A percentile compares a stretch with the other conserved stretches of the same genome.
Conservation (phyloP, 2,888 invertebrate genomes). For the Agrochola macilenta region DNA sequence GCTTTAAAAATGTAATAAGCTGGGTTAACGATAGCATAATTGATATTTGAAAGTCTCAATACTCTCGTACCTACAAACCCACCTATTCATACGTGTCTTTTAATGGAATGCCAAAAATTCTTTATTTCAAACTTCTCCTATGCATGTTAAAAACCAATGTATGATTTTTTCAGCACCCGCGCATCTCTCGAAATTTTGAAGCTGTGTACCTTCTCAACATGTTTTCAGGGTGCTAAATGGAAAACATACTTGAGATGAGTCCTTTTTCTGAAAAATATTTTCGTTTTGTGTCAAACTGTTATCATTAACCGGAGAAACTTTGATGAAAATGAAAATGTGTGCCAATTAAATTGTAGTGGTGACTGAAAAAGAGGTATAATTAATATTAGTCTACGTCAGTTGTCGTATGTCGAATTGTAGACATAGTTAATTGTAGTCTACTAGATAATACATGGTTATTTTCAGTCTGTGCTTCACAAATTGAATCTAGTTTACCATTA, state of each 20-base stretch:
- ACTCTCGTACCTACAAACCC: background rate
- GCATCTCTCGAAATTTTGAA: slow-evolving; percentile 31
- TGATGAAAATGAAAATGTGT: background rate
- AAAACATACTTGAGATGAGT: background rate
- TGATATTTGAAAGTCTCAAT: background rate
- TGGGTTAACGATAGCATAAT: background rate
- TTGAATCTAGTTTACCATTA: background rate
- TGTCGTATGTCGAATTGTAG: background rate
- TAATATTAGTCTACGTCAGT: background rate
- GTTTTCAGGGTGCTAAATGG: slow-evolving; percentile 19
- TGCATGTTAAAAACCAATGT: slow-evolving; percentile 1
- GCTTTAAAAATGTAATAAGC: background rate
- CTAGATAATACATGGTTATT: background rate
- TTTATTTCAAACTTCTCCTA: background rate
- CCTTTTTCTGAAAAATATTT: background rate
- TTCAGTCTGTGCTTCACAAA: background rate
- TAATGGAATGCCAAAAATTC: background rate
- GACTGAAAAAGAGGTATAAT: background rate
- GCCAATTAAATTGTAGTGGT: background rate
- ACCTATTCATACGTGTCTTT: background rate
- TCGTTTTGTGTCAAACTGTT: background rate
- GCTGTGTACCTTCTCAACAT: slow-evolving; percentile 18
- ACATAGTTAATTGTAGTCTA: slow-evolving; percentile 2
- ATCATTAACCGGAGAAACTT: background rate
- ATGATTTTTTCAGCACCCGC: slow-evolving; percentile 39